Evolutionary conservation across 1,140 invertebrate species (phyloP), one percentile per base, ranked within the genome.

Genomic region (Drosophila repletoides): DNA sequence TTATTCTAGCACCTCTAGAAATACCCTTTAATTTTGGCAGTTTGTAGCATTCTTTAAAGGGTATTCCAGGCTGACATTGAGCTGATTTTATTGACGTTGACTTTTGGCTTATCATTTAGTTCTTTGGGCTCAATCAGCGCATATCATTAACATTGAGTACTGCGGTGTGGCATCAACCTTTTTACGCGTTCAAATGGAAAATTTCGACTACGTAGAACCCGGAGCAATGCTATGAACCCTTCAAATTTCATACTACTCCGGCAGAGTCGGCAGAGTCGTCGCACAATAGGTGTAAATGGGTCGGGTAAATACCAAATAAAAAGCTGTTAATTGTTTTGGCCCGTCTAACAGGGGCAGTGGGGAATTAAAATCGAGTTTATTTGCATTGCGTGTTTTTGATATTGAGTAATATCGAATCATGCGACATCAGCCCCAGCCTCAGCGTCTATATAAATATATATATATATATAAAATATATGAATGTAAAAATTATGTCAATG

Each of bases 361-460:
- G 9, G 6, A 58, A 34, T 36, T 63, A 43, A 68, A 36, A 34
- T 38, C 40, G 22, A 28, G 46, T 59, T 60, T 75, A 38, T 75
- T 75, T 56, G 58, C 33, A 45, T 31, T 59, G 72, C 69, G 75
- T 79, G 76, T 26, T 69, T 67, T 69, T 63, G 38, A 69, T 76
- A 73, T 84, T 77, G 59, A 63, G 76, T 84, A 73, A 84, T 63
- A 38, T 46, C 53, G n/a, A 83, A 77, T 81, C 79, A 81, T 81
- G 79, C 33, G 77, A 59, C 53, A 77, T 14, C 21, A 36, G n/a
- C n/a, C n/a, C n/a, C n/a, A n/a, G n/a, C n/a, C n/a, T n/a, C n/a
- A n/a, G n/a, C n/a, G n/a, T n/a, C n/a, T n/a, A n/a, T n/a, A n/a
- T n/a, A n/a, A n/a, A n/a, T n/a, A n/a, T n/a, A n/a, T n/a, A n/a